Conservation (phyloP, 30 jellyfish, hydroid and myxozoan species). For the Aurelia sp. region DNA sequence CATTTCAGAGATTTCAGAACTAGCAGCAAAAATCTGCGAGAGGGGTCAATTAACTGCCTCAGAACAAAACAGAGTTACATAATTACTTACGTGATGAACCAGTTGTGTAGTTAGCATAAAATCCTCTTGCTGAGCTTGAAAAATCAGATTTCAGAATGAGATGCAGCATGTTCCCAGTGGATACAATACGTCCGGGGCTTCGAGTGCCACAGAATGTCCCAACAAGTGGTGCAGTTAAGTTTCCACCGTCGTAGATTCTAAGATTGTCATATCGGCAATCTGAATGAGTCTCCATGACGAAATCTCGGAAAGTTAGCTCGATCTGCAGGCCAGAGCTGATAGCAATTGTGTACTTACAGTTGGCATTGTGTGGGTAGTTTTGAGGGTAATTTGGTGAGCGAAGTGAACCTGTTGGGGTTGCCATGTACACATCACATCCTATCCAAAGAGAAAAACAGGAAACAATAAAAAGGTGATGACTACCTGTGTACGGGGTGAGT, state of each 20-base stretch:
- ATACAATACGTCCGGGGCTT: slow-evolving; percentile 77
- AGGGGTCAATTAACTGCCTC: too few species aligned
- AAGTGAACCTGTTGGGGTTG: slow-evolving; percentile 60
- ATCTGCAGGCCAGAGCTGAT: slow-evolving; percentile 79
- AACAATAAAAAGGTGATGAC: too few species aligned
- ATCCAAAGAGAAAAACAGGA: not conserved
- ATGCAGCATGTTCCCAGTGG: slow-evolving; percentile 74
- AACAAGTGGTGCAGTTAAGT: slow-evolving; percentile 62
- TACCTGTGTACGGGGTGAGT: too few species aligned
- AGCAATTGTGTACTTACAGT: slow-evolving; percentile 79
- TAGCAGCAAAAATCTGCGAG: too few species aligned
- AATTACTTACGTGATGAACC: slow-evolving; percentile 75
- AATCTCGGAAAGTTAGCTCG: slow-evolving; percentile 51
- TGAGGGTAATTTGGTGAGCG: slow-evolving; percentile 83
- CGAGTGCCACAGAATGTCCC: slow-evolving; percentile 78
- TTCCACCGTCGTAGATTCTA: slow-evolving; percentile 85
- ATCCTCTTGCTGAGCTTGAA: slow-evolving; percentile 73
- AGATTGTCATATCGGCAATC: slow-evolving; percentile 77
- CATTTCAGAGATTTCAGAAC: too few species aligned
- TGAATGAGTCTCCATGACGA: slow-evolving; percentile 69
- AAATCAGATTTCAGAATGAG: slow-evolving; percentile 67
- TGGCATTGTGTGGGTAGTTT: slow-evolving; percentile 71
- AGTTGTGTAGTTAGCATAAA: slow-evolving; percentile 75
- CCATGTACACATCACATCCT: slow-evolving; percentile 75
- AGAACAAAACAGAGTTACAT: too few species aligned